Conservation (phyloP, 2,113 vertebrate species). For the Australoheros scitulus region DNA sequence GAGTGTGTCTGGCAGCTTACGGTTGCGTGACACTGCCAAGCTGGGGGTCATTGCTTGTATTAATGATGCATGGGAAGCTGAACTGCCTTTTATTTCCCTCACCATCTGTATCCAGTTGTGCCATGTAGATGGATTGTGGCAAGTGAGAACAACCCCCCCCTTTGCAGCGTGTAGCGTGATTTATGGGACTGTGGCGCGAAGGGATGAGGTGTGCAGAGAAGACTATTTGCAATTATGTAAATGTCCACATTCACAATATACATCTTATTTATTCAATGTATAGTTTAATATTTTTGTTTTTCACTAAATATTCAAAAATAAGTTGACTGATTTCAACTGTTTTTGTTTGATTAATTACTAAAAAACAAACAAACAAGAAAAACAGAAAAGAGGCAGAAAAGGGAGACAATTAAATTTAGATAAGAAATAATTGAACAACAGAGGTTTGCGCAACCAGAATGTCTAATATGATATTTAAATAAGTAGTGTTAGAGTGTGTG, state of each 20-base stretch:
- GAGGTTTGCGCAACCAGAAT: neutral
- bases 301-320: neutral
- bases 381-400: neutral
- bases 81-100: conserved; percentile 60
- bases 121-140: conserved; percentile 26
- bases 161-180: conserved; percentile 36
- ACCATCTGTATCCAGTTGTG: conserved; percentile 58
- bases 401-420: neutral
- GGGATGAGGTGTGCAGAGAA: neutral
- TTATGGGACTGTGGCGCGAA: conserved; percentile 26
- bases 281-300: neutral
- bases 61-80: conserved; percentile 64
- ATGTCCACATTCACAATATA: conserved; percentile 2
- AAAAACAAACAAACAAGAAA: neutral
- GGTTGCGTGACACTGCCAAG: conserved; percentile 44
- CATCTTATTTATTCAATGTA: neutral
- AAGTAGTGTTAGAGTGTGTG: neutral
- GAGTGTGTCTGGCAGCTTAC: conserved; percentile 46
- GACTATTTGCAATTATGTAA: conserved; percentile 27
- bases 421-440: conserved; percentile 9
- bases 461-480: neutral
- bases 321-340: neutral
- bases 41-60: conserved; percentile 59
- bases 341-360: neutral
- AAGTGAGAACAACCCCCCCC: conserved; percentile 5